phyloP scores from a whole-genome alignment of 2,113 vertebrate genomes.

The Austrofundulus limnaeus region DNA sequence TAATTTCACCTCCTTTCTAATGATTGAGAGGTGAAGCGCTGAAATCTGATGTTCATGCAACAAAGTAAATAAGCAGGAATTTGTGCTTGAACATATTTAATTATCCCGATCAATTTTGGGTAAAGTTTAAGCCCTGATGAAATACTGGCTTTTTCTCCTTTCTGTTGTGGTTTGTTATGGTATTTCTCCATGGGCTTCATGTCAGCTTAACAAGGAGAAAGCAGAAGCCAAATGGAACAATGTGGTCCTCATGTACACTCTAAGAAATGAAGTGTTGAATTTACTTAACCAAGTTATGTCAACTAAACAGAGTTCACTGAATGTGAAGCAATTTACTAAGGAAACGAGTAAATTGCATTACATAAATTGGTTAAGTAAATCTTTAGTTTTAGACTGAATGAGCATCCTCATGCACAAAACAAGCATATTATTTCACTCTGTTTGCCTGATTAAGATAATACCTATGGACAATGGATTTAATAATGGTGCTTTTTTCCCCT shows the following conservation, averaged over 20 bases:
- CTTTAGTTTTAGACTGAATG: too few relatives aligned
- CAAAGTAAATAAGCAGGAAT: slow-evolving; percentile 4
- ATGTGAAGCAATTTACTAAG: too few relatives aligned
- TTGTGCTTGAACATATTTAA: neutral
- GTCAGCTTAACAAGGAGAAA: neutral
- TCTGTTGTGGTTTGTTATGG: neutral
- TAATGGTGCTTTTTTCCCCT: too few relatives aligned
- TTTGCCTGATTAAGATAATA: slow-evolving; percentile 2
- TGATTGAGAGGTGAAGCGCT: neutral
- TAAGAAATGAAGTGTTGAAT: too few relatives aligned
- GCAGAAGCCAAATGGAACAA: neutral
- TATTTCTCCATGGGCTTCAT: neutral
- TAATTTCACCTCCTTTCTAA: neutral
- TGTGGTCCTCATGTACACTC: neutral
- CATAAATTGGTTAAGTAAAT: too few relatives aligned
- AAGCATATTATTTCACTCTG: neutral
- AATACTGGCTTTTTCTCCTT: neutral
- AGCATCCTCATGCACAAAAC: neutral
- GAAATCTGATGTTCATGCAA: neutral
- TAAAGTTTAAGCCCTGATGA: slow-evolving; percentile 1
- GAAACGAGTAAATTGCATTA: too few relatives aligned
- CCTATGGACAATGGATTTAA: neutral
- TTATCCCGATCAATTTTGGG: neutral
- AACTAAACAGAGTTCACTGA: too few relatives aligned
- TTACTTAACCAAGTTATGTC: too few relatives aligned